Evolutionary conservation across 2,113 vertebrate species (phyloP).

Genomic region (Carlito syrichta): DNA sequence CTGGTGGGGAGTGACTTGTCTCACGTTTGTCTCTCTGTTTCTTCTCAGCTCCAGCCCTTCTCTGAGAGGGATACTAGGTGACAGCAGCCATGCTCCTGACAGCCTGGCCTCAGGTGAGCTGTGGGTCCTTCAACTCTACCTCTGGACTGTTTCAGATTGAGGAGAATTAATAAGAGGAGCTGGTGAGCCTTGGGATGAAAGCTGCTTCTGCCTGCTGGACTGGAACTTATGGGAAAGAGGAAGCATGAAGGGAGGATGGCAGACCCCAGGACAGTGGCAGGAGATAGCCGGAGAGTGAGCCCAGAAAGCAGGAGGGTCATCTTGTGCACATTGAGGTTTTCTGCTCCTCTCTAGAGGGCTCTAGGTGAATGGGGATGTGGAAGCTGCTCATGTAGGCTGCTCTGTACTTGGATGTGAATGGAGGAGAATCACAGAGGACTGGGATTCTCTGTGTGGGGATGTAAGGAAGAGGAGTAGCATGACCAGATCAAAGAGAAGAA

Average conservation of each 20-base stretch:
- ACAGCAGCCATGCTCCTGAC: constrained; percentile 46
- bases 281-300: background rate
- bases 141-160: background rate
- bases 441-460: background rate
- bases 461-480: background rate
- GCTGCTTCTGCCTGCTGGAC: background rate
- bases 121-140: background rate
- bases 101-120: constrained; percentile 69
- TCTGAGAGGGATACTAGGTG: background rate
- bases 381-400: background rate
- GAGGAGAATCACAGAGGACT: background rate
- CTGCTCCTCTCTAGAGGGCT: background rate
- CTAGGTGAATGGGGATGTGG: background rate
- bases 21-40: background rate
- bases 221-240: background rate
- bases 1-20: background rate
- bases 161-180: background rate
- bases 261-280: background rate
- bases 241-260: background rate
- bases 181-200: background rate
- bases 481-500: background rate
- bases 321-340: background rate
- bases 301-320: background rate
- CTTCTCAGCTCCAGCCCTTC: constrained; percentile 43
- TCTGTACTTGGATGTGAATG: background rate